Conservation (phyloP, 2,888 invertebrate genomes). For the Drosophila sordidapex region DNA sequence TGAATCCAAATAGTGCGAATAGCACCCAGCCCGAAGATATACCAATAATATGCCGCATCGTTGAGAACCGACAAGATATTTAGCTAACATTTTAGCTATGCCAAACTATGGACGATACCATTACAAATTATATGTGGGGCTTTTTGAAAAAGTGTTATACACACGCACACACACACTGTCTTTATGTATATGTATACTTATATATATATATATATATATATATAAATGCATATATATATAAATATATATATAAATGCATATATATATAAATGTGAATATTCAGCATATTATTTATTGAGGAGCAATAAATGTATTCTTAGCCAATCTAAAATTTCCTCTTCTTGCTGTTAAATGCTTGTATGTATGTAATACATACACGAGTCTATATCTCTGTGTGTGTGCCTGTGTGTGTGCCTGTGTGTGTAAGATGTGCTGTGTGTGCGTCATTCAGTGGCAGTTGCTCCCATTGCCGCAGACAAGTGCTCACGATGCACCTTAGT, state of each 20-base stretch:
- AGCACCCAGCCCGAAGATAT: conserved; percentile 81
- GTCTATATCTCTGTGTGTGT: neutral
- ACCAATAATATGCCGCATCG: conserved; percentile 83
- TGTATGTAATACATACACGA: neutral
- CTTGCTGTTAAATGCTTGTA: neutral
- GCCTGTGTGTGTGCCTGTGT: neutral
- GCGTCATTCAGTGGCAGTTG: conserved; percentile 37
- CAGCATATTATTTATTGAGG: neutral
- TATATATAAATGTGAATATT: neutral
- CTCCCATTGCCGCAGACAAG: conserved; percentile 41
- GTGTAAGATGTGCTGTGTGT: neutral
- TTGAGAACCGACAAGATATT: conserved; percentile 68
- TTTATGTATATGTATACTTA: neutral
- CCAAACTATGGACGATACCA: neutral
- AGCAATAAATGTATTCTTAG: conserved; percentile 9
- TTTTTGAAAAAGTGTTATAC: neutral
- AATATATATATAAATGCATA: too few species aligned
- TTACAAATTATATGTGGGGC: conserved; percentile 8
- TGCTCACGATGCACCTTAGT: conserved; percentile 48
- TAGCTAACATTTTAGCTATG: neutral
- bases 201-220: too few species aligned
- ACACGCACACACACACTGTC: neutral
- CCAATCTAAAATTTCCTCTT: conserved; percentile 29
- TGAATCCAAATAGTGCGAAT: conserved; percentile 61
- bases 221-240: too few species aligned